These are phyloP conservation scores for Aurelia aurita DNA, from an alignment of 30 jellyfish, hydroid and myxozoan species.

Conservation along the genomic window DNA sequence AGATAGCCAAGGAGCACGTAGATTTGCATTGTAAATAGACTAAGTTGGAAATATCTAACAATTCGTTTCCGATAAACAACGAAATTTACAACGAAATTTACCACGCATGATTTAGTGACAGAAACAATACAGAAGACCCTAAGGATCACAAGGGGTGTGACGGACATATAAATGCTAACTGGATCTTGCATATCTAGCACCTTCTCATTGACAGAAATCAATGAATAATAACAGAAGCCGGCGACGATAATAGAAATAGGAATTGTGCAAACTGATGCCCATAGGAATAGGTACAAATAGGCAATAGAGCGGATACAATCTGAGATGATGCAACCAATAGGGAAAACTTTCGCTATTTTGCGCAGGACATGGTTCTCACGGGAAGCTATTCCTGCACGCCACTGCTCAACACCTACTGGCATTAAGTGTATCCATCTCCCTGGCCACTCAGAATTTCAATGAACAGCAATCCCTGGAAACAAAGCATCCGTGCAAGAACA, in stretches of 20 bases:
- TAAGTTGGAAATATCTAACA: not conserved
- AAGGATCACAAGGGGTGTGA: slow-evolving; percentile 17
- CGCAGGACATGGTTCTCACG: slow-evolving; percentile 1
- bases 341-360: not conserved
- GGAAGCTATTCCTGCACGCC: slow-evolving; percentile 27
- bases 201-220: slow-evolving; percentile 30
- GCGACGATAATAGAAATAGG: slow-evolving; percentile 28
- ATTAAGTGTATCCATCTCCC: slow-evolving; percentile 57
- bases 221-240: slow-evolving; percentile 8
- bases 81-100: not conserved
- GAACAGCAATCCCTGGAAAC: too few relatives aligned
- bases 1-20: too few relatives aligned
- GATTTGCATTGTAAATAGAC: too few relatives aligned
- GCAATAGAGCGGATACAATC: slow-evolving; percentile 47
- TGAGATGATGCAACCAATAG: slow-evolving; percentile 9
- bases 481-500: too few relatives aligned
- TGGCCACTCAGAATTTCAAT: slow-evolving; percentile 54
- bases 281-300: too few relatives aligned
- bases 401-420: too few relatives aligned
- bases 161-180: slow-evolving; percentile 12
- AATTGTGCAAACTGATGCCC: too few relatives aligned
- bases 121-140: slow-evolving; percentile 15
- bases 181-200: slow-evolving; percentile 12
- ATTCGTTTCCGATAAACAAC: slow-evolving; percentile 27
- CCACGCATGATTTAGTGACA: too few relatives aligned